Base-by-base conservation (phyloP, 1,140 invertebrate species). In the Branchinecta lindahli region DNA sequence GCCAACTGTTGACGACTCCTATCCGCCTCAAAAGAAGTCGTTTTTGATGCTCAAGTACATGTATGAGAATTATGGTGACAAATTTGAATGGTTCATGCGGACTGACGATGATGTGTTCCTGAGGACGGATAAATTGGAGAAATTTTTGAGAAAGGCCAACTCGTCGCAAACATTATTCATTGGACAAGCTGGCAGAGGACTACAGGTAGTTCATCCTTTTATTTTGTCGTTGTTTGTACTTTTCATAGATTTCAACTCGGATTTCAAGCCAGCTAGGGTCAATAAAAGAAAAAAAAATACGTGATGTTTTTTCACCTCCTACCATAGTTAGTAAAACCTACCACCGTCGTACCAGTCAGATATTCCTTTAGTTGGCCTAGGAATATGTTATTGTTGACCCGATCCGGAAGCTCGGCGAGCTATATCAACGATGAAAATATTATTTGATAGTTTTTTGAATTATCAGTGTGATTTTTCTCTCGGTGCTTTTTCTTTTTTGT, bases 31-130 rank as follows among this genome's bases (percentile, higher is more conserved):
- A 78, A 98, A 97, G 80, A 99, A 99, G 79, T 96, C 94, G 0
- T 98, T 99, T 77, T 85, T 94, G 74, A 98, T 99, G 96, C 82
- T 99, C 5, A 88, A 98, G 77, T 95, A 97, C 79, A 97, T 99
- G 91, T 91, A 93, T 81, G 93, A 96, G 76, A 86, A 96, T 77
- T 96, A 88, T 75, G 87, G 84, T 12, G 87, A 96, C 74, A 84
- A 86, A 61, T 99, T 89, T 80, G 93, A 98, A 79, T 99, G 94
- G 93, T 99, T 98, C 77, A 85, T 98, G 79, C 82, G 96, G 45
- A 94, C 94, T 0, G 96, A 99, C 78, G 96, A 99, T 79, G 96
- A 99, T 78, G 88, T 99, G 44, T 98, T 96, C 77, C 87, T 99
- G 0, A 85, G 92, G 74, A 87, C 88, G 3, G 92, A 96, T 73